Conservation (phyloP, 2,113 vertebrate species). For the Acinonyx jubatus region DNA sequence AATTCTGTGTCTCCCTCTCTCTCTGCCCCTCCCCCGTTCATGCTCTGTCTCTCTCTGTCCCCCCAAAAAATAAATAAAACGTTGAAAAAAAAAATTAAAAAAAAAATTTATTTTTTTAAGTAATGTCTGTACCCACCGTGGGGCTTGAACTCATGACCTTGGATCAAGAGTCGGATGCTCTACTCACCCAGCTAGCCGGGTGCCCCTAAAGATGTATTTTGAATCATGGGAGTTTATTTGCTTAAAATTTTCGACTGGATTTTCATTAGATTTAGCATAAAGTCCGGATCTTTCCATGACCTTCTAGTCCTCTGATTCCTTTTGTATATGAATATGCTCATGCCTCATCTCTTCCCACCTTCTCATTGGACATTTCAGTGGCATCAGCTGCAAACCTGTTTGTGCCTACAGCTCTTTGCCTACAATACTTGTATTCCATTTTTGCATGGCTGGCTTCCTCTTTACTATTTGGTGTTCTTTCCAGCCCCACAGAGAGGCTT, state of each 20-base stretch:
- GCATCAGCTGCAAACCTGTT: background rate
- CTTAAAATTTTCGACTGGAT: background rate
- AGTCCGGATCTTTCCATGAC: background rate
- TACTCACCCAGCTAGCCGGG: background rate
- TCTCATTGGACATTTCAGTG: background rate
- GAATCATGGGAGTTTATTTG: background rate
- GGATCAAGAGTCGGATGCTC: background rate
- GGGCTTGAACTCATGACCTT: background rate
- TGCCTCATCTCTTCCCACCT: background rate
- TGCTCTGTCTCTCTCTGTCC: too few relatives aligned
- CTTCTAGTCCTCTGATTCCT: background rate
- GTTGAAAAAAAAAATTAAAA: too few relatives aligned
- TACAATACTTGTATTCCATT: too few relatives aligned
- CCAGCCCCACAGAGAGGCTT: background rate
- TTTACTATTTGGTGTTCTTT: background rate
- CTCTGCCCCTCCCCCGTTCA: too few relatives aligned
- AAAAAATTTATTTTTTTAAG: background rate
- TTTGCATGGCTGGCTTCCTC: background rate
- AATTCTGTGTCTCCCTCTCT: too few relatives aligned
- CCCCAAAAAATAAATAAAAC: too few relatives aligned
- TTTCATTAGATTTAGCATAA: slow-evolving; percentile 6
- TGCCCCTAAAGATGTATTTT: background rate
- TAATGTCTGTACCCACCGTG: background rate
- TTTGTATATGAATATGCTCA: background rate
- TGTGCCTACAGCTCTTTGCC: background rate